Conservation (phyloP, 2,113 vertebrate species). For the Puma concolor region DNA sequence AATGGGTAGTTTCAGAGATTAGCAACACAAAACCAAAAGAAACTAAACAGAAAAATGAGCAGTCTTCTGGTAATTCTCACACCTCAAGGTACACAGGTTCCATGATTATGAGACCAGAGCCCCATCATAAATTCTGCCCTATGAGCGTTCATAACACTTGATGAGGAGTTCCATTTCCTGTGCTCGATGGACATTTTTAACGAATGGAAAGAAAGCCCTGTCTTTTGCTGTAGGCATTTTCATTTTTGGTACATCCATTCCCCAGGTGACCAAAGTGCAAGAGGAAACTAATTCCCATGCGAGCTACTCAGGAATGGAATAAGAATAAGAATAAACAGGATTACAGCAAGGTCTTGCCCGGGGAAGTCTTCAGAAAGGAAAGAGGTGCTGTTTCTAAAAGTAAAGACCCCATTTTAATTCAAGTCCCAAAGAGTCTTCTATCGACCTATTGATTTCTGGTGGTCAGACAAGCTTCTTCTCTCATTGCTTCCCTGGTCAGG, state of each 20-base stretch:
- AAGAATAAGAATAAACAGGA: too few species aligned
- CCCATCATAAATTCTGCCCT: not conserved
- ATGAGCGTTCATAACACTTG: not conserved
- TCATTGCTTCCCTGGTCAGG: not conserved
- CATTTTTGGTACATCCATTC: accelerated
- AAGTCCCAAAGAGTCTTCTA: not conserved
- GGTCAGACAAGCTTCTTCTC: not conserved
- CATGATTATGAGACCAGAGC: too few species aligned
- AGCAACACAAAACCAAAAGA: not conserved
- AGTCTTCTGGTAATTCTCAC: not conserved
- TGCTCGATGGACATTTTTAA: accelerated
- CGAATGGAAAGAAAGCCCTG: not conserved
- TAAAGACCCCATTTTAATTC: not conserved
- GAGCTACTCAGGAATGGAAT: too few species aligned
- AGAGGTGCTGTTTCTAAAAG: not conserved
- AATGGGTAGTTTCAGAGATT: not conserved
- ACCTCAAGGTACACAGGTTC: not conserved
- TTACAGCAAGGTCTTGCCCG: not conserved
- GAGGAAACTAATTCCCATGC: not conserved
- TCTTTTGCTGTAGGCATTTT: not conserved
- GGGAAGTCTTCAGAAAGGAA: not conserved
- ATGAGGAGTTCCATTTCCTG: not conserved
- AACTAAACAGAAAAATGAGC: not conserved
- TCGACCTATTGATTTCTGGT: not conserved
- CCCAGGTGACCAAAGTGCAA: accelerated